These are phyloP conservation scores for Strix aluco DNA, from an alignment of 2,113 vertebrate species.

Conservation along the genomic window DNA sequence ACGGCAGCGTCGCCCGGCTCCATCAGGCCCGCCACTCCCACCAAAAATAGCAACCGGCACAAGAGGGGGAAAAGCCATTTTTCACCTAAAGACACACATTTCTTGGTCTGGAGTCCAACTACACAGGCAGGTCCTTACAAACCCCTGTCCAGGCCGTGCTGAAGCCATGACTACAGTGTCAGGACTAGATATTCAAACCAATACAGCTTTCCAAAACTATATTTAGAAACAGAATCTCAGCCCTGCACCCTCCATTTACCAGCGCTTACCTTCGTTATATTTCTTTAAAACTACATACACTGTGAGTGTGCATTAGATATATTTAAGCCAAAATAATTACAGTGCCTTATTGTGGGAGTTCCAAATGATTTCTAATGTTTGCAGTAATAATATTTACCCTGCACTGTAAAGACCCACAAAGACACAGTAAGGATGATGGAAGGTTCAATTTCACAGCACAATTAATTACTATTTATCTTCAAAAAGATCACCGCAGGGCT, in stretches of 20 bases:
- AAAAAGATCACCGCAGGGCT: background rate
- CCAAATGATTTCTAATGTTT: background rate
- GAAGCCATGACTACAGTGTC: accelerated
- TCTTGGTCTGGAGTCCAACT: background rate
- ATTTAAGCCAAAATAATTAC: background rate
- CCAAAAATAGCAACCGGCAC: accelerated
- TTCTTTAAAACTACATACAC: background rate
- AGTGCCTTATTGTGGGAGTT: background rate
- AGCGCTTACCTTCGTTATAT: background rate
- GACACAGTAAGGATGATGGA: background rate
- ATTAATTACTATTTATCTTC: background rate
- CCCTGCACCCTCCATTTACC: background rate
- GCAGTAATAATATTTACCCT: background rate
- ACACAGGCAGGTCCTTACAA: background rate
- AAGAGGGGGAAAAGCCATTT: background rate
- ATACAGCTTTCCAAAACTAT: background rate
- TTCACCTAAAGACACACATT: too few relatives aligned
- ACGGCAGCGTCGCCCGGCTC: background rate
- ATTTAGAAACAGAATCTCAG: background rate
- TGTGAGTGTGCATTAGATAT: background rate
- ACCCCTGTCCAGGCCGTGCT: accelerated
- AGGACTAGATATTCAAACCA: background rate
- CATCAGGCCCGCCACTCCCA: background rate
- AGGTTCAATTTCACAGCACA: background rate
- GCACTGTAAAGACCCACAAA: background rate